These are phyloP conservation scores for Himalopsyche tibetana DNA, from an alignment of 2,888 invertebrate genomes.

Conservation along the genomic window DNA sequence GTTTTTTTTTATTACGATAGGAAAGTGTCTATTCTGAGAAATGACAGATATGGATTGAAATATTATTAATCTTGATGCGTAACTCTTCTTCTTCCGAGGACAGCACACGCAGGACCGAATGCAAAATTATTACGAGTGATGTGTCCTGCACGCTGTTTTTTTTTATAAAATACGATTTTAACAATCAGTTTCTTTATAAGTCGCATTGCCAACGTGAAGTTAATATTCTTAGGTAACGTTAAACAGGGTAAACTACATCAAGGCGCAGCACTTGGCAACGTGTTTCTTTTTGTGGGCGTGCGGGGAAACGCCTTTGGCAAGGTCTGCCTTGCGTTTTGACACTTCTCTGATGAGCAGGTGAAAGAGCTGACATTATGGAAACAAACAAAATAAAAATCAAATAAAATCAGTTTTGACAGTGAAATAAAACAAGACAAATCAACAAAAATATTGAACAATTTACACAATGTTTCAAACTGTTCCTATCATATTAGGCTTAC, in stretches of 20 bases:
- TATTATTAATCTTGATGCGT: too few species aligned
- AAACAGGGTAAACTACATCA: conserved; percentile 56
- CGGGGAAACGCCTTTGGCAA: conserved; percentile 58
- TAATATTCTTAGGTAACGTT: conserved; percentile 37
- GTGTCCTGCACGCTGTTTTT: neutral
- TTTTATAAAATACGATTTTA: neutral
- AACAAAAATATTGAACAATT: too few species aligned
- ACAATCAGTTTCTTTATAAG: neutral
- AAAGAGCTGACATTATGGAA: conserved; percentile 64
- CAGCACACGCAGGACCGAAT: neutral
- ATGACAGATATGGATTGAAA: conserved; percentile 15
- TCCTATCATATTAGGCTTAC: too few species aligned
- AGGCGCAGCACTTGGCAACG: conserved; percentile 64
- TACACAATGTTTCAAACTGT: too few species aligned
- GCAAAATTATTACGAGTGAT: conserved; percentile 1
- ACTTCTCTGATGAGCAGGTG: conserved; percentile 64
- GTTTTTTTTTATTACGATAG: too few species aligned
- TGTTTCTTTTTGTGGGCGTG: conserved; percentile 60
- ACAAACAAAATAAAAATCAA: conserved; percentile 57
- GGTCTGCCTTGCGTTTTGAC: conserved; percentile 60
- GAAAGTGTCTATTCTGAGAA: neutral
- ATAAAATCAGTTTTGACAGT: neutral
- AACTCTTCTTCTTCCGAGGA: neutral
- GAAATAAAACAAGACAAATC: neutral
- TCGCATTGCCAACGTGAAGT: neutral